These are phyloP conservation scores for Acromyrmex echinatior DNA, from an alignment of 1,140 invertebrate genomes.

Conservation along the genomic window DNA sequence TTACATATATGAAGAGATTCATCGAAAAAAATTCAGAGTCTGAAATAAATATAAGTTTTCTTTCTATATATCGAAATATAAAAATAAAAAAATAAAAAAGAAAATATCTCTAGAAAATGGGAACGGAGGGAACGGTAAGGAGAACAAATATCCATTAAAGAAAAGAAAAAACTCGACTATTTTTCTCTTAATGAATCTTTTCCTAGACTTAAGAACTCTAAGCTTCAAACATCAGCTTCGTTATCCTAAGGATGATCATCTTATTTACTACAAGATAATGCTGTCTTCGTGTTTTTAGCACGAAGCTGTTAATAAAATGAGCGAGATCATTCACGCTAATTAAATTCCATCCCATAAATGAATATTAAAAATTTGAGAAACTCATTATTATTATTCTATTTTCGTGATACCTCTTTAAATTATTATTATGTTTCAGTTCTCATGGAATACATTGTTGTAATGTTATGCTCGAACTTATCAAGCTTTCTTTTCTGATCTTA, in stretches of 20 bases:
- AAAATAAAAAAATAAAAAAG: not conserved
- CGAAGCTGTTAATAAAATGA: not conserved
- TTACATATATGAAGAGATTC: not conserved
- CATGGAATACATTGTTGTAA: not conserved
- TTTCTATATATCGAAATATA: not conserved
- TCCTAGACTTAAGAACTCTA: slow-evolving; percentile 1
- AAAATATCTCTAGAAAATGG: not conserved
- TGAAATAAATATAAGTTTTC: not conserved
- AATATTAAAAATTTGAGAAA: not conserved
- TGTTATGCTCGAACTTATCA: not conserved
- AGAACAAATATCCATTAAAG: not conserved
- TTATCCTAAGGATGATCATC: not conserved
- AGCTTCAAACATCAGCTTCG: not conserved
- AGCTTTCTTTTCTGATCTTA: not conserved
- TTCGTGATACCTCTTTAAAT: not conserved
- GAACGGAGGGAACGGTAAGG: not conserved
- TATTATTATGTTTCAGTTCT: not conserved
- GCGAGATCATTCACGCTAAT: not conserved
- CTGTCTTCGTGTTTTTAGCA: not conserved
- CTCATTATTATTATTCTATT: not conserved
- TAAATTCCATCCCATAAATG: not conserved
- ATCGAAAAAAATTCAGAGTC: not conserved
- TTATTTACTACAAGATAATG: not conserved
- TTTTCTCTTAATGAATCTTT: slow-evolving; percentile 26
- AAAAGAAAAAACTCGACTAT: not conserved